Evolutionary conservation across 2,113 vertebrate species (phyloP).

Genomic region (Sialia sialis): DNA sequence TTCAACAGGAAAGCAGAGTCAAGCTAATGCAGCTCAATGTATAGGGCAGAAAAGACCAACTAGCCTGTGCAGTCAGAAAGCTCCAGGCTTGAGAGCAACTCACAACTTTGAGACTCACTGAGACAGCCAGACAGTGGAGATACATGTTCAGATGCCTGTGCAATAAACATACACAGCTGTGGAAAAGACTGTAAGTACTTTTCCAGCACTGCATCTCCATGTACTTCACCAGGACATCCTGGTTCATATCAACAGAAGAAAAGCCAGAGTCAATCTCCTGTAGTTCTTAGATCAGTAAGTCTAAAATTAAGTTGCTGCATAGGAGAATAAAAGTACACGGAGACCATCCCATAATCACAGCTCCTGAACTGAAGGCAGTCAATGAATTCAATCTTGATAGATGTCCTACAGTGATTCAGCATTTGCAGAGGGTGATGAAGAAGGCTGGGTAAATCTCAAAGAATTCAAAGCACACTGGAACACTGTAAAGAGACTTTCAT

Average conservation of each 20-base stretch:
- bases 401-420: constrained; percentile 30
- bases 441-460: not conserved
- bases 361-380: not conserved
- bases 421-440: not conserved
- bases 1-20: not conserved
- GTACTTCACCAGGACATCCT: not conserved
- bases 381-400: not conserved
- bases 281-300: not conserved
- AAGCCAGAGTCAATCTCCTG: not conserved
- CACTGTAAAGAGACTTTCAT: not conserved
- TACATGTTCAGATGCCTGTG: not conserved
- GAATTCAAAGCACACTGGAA: constrained; percentile 13
- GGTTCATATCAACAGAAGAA: not conserved
- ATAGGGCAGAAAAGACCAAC: not conserved
- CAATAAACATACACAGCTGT: not conserved
- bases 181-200: not conserved
- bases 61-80: not conserved
- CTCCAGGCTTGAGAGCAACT: not conserved
- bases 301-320: not conserved
- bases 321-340: not conserved
- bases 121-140: not conserved
- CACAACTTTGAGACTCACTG: not conserved
- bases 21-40: not conserved
- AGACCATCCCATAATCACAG: not conserved
- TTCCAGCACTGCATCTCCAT: not conserved